phyloP scores from a whole-genome alignment of 2,113 vertebrate species.

The Eira barbara region DNA sequence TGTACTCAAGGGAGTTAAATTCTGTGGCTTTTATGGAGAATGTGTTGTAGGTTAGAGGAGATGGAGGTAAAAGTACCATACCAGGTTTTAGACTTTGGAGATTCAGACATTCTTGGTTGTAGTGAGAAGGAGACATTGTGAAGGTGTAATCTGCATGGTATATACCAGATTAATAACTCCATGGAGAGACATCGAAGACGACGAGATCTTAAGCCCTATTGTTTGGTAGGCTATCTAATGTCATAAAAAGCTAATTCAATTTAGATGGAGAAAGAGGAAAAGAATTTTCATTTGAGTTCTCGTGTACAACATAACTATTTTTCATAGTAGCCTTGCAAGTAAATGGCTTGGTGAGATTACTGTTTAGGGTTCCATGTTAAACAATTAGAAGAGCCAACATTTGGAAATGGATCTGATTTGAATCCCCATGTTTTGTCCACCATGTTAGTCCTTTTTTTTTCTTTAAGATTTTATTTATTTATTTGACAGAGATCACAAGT shows the following conservation, averaged over 20 bases:
- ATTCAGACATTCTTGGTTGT: not conserved
- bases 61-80: not conserved
- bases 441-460: not conserved
- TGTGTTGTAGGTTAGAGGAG: not conserved
- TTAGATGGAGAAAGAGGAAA: constrained; percentile 8
- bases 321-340: not conserved
- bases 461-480: too few relatives aligned
- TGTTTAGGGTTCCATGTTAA: not conserved
- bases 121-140: not conserved
- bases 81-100: not conserved
- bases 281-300: not conserved
- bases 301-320: not conserved
- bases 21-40: not conserved
- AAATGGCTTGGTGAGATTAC: not conserved
- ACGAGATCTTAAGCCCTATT: not conserved
- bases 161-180: not conserved
- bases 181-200: not conserved
- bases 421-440: not conserved
- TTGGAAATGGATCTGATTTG: not conserved
- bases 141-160: not conserved
- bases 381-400: not conserved
- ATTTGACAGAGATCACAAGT: too few relatives aligned
- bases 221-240: not conserved
- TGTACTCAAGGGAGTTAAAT: not conserved
- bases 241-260: not conserved